These are phyloP conservation scores for Apteryx owenii DNA, from an alignment of 2,113 vertebrate genomes.

Conservation along the genomic window DNA sequence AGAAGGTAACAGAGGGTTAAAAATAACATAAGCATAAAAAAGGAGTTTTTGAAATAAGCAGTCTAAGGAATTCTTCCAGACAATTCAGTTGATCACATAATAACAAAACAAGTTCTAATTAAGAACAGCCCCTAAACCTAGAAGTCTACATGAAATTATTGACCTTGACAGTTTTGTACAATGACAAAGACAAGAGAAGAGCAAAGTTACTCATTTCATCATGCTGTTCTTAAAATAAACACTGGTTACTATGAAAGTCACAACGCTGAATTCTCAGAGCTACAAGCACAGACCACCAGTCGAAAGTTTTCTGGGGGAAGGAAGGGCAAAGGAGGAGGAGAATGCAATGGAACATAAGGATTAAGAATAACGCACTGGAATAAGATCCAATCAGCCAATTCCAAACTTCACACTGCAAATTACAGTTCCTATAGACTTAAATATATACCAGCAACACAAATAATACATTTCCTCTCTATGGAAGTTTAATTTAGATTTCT, in stretches of 20 bases:
- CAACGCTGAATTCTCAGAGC: conserved; percentile 6
- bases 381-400: background rate
- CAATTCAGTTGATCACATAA: background rate
- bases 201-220: conserved; percentile 38
- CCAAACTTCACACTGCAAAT: conserved; percentile 20
- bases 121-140: background rate
- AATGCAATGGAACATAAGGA: conserved; percentile 4
- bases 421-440: background rate
- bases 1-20: background rate
- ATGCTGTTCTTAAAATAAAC: conserved; percentile 53
- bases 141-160: background rate
- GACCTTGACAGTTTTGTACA: conserved; percentile 22
- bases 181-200: background rate
- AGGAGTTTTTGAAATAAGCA: background rate
- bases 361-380: background rate
- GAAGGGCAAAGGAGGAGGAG: background rate
- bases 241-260: conserved; percentile 30
- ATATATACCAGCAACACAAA: background rate
- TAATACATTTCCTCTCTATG: background rate
- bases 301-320: conserved; percentile 10
- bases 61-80: conserved; percentile 1
- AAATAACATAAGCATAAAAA: background rate
- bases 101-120: conserved; percentile 7
- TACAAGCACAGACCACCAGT: background rate
- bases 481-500: background rate